Conservation (phyloP, 2,113 vertebrate genomes). For the Struthidea cinerea region DNA sequence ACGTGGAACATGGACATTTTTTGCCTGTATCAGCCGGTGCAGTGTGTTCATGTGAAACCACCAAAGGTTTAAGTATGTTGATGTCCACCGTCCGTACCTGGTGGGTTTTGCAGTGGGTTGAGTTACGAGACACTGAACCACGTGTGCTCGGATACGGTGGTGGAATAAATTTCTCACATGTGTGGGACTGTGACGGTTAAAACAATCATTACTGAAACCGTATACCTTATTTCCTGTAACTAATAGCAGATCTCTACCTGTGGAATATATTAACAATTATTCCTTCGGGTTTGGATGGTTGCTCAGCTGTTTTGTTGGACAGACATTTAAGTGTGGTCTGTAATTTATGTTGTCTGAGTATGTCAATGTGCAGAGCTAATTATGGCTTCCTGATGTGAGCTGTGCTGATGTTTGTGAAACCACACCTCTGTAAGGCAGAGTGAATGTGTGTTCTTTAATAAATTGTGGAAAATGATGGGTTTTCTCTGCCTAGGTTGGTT, state of each 20-base stretch:
- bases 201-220: constrained; percentile 66
- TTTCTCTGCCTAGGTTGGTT: constrained; percentile 22
- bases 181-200: constrained; percentile 69
- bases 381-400: constrained; percentile 28
- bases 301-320: constrained; percentile 57
- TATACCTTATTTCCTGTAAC: constrained; percentile 67
- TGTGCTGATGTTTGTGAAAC: constrained; percentile 45
- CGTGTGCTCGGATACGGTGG: constrained; percentile 2
- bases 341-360: constrained; percentile 38
- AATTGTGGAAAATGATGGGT: constrained; percentile 24
- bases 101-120: constrained; percentile 21
- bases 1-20: background rate
- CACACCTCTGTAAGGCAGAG: background rate
- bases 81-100: background rate
- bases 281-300: constrained; percentile 61
- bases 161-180: constrained; percentile 70
- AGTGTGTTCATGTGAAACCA: background rate
- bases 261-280: constrained; percentile 66
- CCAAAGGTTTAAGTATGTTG: background rate
- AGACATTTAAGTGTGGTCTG: constrained; percentile 29
- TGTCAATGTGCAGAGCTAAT: constrained; percentile 2
- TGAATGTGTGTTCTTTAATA: background rate
- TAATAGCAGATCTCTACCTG: constrained; percentile 55
- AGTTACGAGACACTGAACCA: constrained; percentile 14
- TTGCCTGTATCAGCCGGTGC: background rate